Conservation (phyloP, 2,113 vertebrate genomes). For the Loxodonta africana region DNA sequence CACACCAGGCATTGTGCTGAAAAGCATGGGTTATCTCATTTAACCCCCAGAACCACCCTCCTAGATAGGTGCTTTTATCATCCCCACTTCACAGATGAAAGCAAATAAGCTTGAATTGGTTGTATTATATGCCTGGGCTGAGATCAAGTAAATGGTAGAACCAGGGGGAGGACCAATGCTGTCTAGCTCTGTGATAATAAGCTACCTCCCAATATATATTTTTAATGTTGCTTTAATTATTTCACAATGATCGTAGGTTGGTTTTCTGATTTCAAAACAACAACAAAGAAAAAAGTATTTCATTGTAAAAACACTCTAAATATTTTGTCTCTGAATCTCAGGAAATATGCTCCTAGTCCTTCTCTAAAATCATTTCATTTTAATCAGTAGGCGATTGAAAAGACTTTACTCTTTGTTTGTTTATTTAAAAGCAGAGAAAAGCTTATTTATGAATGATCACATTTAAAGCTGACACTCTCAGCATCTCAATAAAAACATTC, state of each 20-base stretch:
- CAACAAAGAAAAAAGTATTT: not conserved
- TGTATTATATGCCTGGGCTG: accelerated
- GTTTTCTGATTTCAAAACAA: constrained; percentile 16
- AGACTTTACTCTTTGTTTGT: not conserved
- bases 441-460: accelerated
- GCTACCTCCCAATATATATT: not conserved
- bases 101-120: not conserved
- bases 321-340: constrained; percentile 4
- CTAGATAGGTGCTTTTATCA: not conserved
- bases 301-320: not conserved
- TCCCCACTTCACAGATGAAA: not conserved
- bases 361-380: constrained; percentile 2
- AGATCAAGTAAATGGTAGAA: not conserved
- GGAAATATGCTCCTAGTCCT: not conserved
- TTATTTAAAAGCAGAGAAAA: constrained; percentile 23
- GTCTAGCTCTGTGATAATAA: not conserved
- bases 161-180: not conserved
- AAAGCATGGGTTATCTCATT: too few species aligned
- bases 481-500: accelerated
- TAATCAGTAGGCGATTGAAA: not conserved
- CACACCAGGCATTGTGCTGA: not conserved
- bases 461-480: not conserved
- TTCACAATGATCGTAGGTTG: not conserved
- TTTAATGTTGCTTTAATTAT: not conserved
- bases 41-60: not conserved